Conservation (phyloP, 2,888 invertebrate species). For the Drosophila nigritarsus region DNA sequence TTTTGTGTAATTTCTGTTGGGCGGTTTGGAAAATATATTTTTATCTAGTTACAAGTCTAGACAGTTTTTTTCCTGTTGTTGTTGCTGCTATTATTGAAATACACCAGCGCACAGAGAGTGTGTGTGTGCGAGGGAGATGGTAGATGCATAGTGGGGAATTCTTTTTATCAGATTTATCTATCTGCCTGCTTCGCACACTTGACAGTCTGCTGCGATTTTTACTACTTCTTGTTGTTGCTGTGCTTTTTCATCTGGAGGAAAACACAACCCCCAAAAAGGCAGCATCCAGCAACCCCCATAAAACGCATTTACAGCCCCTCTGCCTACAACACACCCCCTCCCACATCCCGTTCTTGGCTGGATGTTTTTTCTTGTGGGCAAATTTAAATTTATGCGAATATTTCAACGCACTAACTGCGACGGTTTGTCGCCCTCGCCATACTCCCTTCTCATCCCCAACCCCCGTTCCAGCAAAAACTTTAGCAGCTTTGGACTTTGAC, state of each 20-base stretch:
- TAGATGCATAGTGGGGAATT: conserved; percentile 19
- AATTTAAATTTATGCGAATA: conserved; percentile 78
- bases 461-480: conserved; percentile 50
- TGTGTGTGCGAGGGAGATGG: conserved; percentile 31
- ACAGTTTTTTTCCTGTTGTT: conserved; percentile 45
- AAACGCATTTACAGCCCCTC: conserved; percentile 65
- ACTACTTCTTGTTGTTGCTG: conserved; percentile 52
- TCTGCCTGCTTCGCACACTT: conserved; percentile 5
- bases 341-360: conserved; percentile 20
- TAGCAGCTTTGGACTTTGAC: conserved; percentile 69
- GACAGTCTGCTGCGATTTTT: conserved; percentile 67
- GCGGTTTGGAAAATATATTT: conserved; percentile 52
- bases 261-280: conserved; percentile 45
- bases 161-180: not conserved
- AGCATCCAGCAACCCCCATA: conserved; percentile 73
- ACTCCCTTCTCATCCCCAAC: not conserved
- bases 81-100: conserved; percentile 42
- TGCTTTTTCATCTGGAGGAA: not conserved
- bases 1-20: conserved; percentile 37
- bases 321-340: not conserved
- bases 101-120: conserved; percentile 9
- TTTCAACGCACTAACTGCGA: conserved; percentile 69
- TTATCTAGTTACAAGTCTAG: conserved; percentile 73
- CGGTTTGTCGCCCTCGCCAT: conserved; percentile 41
- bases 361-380: conserved; percentile 56